Evolutionary conservation across 2,797 vertebrate genomes (phyloP).

Genomic region (Sebastes paucispinis): DNA sequence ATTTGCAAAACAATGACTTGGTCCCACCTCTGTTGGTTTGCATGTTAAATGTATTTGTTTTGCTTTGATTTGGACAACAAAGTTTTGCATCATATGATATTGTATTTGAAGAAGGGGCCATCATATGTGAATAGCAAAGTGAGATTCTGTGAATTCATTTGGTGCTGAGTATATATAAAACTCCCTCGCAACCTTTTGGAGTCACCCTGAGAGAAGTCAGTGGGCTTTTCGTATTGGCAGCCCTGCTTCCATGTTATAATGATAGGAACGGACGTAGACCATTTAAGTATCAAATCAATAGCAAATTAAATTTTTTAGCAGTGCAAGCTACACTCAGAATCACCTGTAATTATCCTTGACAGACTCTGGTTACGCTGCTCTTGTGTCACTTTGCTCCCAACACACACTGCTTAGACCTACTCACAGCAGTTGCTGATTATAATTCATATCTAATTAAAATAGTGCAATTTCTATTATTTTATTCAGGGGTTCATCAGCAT

Average conservation of each 20-base stretch:
- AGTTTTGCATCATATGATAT: background rate
- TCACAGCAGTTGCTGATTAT: slow-evolving; percentile 29
- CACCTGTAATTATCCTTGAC: slow-evolving; percentile 86
- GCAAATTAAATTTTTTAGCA: slow-evolving; percentile 88
- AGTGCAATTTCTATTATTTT: background rate
- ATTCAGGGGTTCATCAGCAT: background rate
- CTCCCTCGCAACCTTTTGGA: slow-evolving; percentile 40
- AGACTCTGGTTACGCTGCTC: slow-evolving; percentile 75
- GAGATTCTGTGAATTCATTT: slow-evolving; percentile 16
- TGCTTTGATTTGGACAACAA: background rate
- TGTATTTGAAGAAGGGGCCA: background rate
- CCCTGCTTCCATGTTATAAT: slow-evolving; percentile 79
- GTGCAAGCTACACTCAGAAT: slow-evolving; percentile 83
- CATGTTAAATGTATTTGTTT: background rate
- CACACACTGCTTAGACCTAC: slow-evolving; percentile 20
- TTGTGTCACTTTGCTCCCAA: slow-evolving; percentile 68
- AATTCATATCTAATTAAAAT: slow-evolving; percentile 45
- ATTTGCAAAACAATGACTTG: too few species aligned
- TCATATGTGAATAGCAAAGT: background rate
- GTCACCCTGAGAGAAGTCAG: slow-evolving; percentile 75
- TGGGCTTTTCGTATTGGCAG: slow-evolving; percentile 79
- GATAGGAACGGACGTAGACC: slow-evolving; percentile 82
- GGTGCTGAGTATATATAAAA: slow-evolving; percentile 64
- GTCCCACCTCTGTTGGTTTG: too few species aligned
- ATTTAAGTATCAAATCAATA: slow-evolving; percentile 89